Conservation (phyloP, 2,797 vertebrate genomes). For the Oreochromis grahami region DNA sequence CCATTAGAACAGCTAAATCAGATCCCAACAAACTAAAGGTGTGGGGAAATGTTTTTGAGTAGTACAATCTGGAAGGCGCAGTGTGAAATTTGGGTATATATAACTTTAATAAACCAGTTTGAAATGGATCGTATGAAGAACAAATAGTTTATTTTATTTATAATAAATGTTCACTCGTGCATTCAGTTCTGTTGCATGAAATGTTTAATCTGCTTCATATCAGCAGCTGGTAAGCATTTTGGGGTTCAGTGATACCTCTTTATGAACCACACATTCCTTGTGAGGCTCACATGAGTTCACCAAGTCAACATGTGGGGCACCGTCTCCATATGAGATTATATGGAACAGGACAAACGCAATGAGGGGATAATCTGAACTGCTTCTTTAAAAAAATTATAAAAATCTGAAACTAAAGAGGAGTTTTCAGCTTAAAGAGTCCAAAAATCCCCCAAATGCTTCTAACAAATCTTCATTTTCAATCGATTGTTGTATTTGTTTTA, state of each 20-base stretch:
- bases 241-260: background rate
- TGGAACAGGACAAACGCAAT: background rate
- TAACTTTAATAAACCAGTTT: background rate
- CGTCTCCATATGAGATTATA: background rate
- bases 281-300: background rate
- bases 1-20: background rate
- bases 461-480: background rate
- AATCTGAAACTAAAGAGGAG: background rate
- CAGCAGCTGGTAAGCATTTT: background rate
- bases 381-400: background rate
- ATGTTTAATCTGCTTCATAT: background rate
- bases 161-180: background rate
- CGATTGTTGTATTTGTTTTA: background rate
- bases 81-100: background rate
- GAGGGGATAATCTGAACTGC: background rate
- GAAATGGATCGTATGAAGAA: background rate
- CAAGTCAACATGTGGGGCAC: background rate
- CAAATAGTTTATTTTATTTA: background rate
- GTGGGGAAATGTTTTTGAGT: background rate
- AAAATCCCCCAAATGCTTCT: background rate
- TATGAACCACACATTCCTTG: background rate
- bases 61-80: background rate
- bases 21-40: background rate
- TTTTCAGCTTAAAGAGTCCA: background rate
- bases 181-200: background rate